These are phyloP conservation scores for Enchytraeus crypticus DNA, from an alignment of 2,888 invertebrate species.

Conservation along the genomic window DNA sequence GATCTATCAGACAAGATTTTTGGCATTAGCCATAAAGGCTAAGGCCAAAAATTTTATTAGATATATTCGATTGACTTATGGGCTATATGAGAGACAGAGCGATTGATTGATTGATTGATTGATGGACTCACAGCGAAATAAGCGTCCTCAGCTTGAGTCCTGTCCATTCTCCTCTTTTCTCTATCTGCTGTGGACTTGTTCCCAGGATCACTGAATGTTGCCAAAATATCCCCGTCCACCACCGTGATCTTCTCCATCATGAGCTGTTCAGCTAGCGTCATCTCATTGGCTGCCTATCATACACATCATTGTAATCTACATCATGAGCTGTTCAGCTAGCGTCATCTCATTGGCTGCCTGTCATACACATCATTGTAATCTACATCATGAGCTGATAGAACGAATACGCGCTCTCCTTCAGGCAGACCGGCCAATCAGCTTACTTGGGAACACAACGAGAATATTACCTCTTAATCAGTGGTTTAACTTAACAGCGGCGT, in stretches of 20 bases:
- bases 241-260: slow-evolving; percentile 67
- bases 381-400: slow-evolving; percentile 63
- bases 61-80: no score
- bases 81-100: no score
- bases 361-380: slow-evolving; percentile 56
- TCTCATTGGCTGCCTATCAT: no score
- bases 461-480: no score
- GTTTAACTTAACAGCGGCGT: no score
- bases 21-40: background rate
- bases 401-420: background rate
- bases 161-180: slow-evolving; percentile 42
- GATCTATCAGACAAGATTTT: background rate
- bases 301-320: slow-evolving; percentile 62
- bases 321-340: slow-evolving; percentile 78
- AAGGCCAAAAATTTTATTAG: background rate
- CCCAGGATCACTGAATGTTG: slow-evolving; percentile 50
- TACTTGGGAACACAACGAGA: no score
- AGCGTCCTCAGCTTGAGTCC: slow-evolving; percentile 87
- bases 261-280: slow-evolving; percentile 84
- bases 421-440: no score
- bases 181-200: slow-evolving; percentile 42
- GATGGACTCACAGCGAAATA: slow-evolving; percentile 70
- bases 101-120: no score
- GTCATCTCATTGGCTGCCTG: no score
- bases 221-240: slow-evolving; percentile 65